Evolutionary conservation across 1,140 invertebrate species (phyloP).

Genomic region (Ceratina australensis): DNA sequence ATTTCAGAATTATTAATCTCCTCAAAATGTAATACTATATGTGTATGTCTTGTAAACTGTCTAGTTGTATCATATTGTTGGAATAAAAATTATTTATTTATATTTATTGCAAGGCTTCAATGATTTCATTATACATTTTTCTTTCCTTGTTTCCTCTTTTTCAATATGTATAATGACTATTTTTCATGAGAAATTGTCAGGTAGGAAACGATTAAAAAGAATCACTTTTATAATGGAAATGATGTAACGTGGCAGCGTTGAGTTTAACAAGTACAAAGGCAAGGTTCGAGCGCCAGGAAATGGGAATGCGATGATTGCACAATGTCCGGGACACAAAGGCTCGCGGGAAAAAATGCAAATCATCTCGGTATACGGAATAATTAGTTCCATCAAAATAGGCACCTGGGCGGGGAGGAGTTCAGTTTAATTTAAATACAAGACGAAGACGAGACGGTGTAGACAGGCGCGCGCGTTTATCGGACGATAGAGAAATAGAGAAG

Average conservation of each 20-base stretch:
- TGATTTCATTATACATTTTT: too few relatives aligned
- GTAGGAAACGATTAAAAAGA: too few relatives aligned
- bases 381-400: neutral
- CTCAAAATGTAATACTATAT: neutral
- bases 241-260: too few relatives aligned
- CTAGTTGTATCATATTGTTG: too few relatives aligned
- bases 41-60: neutral
- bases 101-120: too few relatives aligned
- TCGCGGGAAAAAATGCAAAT: neutral
- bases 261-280: neutral
- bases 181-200: too few relatives aligned
- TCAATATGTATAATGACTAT: too few relatives aligned
- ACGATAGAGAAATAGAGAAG: slow-evolving; percentile 14
- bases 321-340: slow-evolving; percentile 24
- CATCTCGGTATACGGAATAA: slow-evolving; percentile 3
- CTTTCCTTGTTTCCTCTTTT: too few relatives aligned
- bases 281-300: neutral
- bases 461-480: neutral
- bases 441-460: neutral
- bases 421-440: neutral
- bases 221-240: too few relatives aligned
- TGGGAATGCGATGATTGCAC: neutral
- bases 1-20: neutral
- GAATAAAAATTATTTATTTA: too few relatives aligned
- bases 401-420: neutral